A percentile compares a stretch with the other conserved stretches of the same genome.
Conservation (phyloP, 2,797 vertebrate genomes). For the Balearica regulorum region DNA sequence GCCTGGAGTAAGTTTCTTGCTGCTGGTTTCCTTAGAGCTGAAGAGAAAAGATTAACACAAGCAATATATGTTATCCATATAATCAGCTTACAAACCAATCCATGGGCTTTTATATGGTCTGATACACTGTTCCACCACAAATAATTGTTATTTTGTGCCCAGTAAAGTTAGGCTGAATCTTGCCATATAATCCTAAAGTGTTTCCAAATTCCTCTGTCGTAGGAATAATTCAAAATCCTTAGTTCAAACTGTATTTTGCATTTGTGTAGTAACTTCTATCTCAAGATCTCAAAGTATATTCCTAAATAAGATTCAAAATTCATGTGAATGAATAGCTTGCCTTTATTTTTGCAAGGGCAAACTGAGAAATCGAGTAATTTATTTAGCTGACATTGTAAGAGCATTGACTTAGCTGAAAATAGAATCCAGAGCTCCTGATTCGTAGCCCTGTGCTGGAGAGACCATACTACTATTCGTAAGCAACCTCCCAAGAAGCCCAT, state of each 20-base stretch:
- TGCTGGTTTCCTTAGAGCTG: neutral
- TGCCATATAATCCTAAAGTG: neutral
- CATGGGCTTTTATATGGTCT: accelerated
- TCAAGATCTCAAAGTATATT: neutral
- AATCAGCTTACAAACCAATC: neutral
- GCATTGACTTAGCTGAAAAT: slow-evolving; percentile 33
- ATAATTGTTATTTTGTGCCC: neutral
- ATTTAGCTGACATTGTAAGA: slow-evolving; percentile 16
- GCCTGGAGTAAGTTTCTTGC: neutral
- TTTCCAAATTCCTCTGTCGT: neutral
- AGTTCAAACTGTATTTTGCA: neutral
- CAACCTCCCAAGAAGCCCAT: slow-evolving; percentile 58
- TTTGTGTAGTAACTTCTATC: neutral
- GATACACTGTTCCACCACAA: neutral
- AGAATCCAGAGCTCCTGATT: slow-evolving; percentile 6
- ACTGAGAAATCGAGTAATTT: slow-evolving; percentile 11
- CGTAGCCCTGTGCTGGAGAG: neutral
- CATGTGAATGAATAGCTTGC: neutral
- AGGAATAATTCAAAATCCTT: neutral
- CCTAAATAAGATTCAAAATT: slow-evolving; percentile 1
- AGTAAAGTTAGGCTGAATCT: neutral
- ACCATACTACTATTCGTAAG: neutral
- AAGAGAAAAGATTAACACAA: neutral
- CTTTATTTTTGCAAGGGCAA: slow-evolving; percentile 35
- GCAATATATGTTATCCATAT: neutral